Conservation (phyloP, 2,797 vertebrate genomes). For the Liparis tanakae region DNA sequence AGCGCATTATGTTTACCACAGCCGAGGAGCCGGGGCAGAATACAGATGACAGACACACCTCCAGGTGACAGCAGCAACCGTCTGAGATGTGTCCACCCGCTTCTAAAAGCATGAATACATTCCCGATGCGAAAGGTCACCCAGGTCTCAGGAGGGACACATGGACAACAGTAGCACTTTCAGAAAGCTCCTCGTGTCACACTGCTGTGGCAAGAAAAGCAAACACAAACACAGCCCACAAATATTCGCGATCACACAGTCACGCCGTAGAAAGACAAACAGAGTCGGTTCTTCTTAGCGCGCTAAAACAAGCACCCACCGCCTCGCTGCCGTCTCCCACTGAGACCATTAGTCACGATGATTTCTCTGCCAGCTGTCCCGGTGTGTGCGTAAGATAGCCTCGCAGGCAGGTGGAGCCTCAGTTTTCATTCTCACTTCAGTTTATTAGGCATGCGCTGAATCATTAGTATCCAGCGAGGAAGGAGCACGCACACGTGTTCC, state of each 20-base stretch:
- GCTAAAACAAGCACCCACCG: conserved; percentile 76
- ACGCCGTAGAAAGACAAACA: conserved; percentile 76
- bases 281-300: conserved; percentile 70
- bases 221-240: conserved; percentile 68
- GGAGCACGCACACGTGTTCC: conserved; percentile 66
- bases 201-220: conserved; percentile 57
- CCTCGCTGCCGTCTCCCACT: conserved; percentile 76
- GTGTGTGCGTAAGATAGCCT: conserved; percentile 78
- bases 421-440: conserved; percentile 74
- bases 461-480: conserved; percentile 68
- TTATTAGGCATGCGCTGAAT: conserved; percentile 69
- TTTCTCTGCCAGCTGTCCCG: conserved; percentile 78
- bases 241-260: conserved; percentile 71
- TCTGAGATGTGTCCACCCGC: conserved; percentile 15
- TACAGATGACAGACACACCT: conserved; percentile 48
- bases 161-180: conserved; percentile 17
- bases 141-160: conserved; percentile 42
- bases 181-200: conserved; percentile 41
- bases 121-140: conserved; percentile 34
- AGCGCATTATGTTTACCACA: conserved; percentile 53
- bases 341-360: conserved; percentile 81
- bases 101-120: conserved; percentile 24
- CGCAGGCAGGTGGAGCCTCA: conserved; percentile 74
- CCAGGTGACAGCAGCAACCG: conserved; percentile 28
- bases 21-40: conserved; percentile 28